A percentile compares a stretch with the other conserved stretches of the same genome.
phyloP scores from a whole-genome alignment of 2,797 vertebrate genomes.

The Sebastes cheni region DNA sequence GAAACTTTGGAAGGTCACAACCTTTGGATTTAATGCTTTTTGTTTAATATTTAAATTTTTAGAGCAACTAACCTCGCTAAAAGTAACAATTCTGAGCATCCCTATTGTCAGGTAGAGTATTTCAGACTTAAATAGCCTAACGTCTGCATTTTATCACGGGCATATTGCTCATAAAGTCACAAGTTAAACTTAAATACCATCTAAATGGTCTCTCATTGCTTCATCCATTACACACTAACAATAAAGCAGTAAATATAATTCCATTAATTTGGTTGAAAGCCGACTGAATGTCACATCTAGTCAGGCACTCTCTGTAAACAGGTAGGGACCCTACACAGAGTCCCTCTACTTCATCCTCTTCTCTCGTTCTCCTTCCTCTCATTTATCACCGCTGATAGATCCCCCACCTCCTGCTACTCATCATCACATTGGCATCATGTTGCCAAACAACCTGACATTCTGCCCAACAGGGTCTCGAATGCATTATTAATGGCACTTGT shows the following conservation, averaged over 20 bases:
- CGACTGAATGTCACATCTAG: neutral
- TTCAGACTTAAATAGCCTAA: too few relatives aligned
- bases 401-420: slow-evolving; percentile 1
- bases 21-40: neutral
- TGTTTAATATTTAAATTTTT: neutral
- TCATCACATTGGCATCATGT: slow-evolving; percentile 24
- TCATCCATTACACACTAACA: neutral
- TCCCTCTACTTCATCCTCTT: neutral
- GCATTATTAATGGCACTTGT: neutral
- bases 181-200: neutral
- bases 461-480: neutral
- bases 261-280: slow-evolving; percentile 18
- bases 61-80: neutral
- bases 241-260: neutral
- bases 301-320: neutral
- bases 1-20: neutral
- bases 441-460: slow-evolving; percentile 11
- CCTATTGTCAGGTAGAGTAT: neutral
- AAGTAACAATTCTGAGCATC: neutral
- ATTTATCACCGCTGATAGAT: slow-evolving; percentile 25
- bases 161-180: neutral
- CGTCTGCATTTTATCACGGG: neutral
- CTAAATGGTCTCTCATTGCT: neutral
- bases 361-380: neutral
- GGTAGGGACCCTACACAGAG: neutral